phyloP scores from a whole-genome alignment of 1,140 invertebrate genomes.

The Tachypleus tridentatus region DNA sequence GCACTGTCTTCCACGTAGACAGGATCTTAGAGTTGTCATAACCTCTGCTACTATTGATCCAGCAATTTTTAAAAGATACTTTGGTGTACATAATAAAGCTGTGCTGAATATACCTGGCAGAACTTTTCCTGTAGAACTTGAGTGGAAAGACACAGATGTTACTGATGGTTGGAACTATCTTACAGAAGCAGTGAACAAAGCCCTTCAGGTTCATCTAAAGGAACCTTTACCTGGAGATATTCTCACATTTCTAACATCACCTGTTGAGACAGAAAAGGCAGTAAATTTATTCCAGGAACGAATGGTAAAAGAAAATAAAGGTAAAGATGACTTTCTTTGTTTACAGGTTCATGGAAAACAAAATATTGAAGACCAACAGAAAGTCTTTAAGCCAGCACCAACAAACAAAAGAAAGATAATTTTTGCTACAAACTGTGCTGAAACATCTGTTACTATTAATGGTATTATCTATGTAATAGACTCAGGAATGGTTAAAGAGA shows the following conservation, averaged over 20 bases:
- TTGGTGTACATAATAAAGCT: slow-evolving; percentile 52
- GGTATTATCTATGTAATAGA: slow-evolving; percentile 94
- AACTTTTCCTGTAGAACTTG: slow-evolving; percentile 59
- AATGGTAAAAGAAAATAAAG: slow-evolving; percentile 17
- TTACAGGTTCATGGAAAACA: slow-evolving; percentile 42
- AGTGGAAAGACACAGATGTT: slow-evolving; percentile 64
- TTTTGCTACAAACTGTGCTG: slow-evolving; percentile 94
- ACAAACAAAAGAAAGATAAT: slow-evolving; percentile 79
- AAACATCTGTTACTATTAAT: slow-evolving; percentile 97
- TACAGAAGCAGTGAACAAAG: slow-evolving; percentile 56
- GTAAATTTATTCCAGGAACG: slow-evolving; percentile 44
- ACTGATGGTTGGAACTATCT: slow-evolving; percentile 76
- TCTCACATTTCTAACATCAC: slow-evolving; percentile 85
- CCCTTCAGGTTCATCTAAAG: slow-evolving; percentile 69
- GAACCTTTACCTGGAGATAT: slow-evolving; percentile 69
- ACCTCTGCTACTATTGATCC: slow-evolving; percentile 95
- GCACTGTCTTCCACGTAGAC: slow-evolving; percentile 55
- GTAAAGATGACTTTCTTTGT: slow-evolving; percentile 25
- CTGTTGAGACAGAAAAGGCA: slow-evolving; percentile 74
- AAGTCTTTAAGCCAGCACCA: slow-evolving; percentile 35
- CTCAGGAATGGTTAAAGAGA: slow-evolving; percentile 95
- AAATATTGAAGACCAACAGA: slow-evolving; percentile 43
- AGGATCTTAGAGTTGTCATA: slow-evolving; percentile 89
- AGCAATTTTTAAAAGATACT: slow-evolving; percentile 81
- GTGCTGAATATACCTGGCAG: slow-evolving; percentile 82